Percentiles rank a stretch among this genome's conserved stretches.
Evolutionary conservation across 2,888 invertebrate genomes (phyloP).

Genomic region (Phoronis australis): DNA sequence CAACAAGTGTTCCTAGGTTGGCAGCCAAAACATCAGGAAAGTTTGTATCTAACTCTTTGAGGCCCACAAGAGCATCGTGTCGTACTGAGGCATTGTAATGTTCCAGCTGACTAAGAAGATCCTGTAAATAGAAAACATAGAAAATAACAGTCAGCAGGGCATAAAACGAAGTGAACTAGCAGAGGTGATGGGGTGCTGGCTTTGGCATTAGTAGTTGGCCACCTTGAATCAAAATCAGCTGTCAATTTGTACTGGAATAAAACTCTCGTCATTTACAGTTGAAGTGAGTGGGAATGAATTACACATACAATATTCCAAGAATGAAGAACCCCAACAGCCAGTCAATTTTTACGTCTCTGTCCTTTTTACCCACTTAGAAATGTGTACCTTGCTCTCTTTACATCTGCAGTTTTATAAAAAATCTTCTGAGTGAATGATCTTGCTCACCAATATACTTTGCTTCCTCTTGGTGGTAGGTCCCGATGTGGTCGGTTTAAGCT

Average conservation of each 20-base stretch:
- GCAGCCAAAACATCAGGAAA: conserved; percentile 57
- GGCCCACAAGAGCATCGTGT: conserved; percentile 59
- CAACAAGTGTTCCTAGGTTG: conserved; percentile 65
- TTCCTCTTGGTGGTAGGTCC: conserved; percentile 66
- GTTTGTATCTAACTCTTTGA: conserved; percentile 57
- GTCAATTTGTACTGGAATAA: too few species aligned
- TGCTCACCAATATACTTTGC: conserved; percentile 64
- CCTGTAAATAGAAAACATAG: conserved; percentile 54
- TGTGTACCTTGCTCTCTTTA: neutral
- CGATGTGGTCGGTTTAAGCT: conserved; percentile 58
- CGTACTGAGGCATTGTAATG: conserved; percentile 71
- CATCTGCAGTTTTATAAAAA: too few species aligned
- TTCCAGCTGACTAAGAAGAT: conserved; percentile 65
- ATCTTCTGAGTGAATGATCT: too few species aligned
- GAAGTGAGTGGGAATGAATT: too few species aligned
- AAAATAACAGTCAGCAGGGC: neutral
- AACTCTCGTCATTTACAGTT: too few species aligned
- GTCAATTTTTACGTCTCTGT: too few species aligned
- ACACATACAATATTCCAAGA: too few species aligned
- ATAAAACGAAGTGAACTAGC: neutral
- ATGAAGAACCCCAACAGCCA: too few species aligned
- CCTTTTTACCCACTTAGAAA: too few species aligned
- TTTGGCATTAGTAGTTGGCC: too few species aligned
- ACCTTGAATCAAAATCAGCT: too few species aligned
- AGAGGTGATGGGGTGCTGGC: neutral